Evolutionary conservation across 2,113 vertebrate genomes (phyloP).

Genomic region (Pao palembangensis): DNA sequence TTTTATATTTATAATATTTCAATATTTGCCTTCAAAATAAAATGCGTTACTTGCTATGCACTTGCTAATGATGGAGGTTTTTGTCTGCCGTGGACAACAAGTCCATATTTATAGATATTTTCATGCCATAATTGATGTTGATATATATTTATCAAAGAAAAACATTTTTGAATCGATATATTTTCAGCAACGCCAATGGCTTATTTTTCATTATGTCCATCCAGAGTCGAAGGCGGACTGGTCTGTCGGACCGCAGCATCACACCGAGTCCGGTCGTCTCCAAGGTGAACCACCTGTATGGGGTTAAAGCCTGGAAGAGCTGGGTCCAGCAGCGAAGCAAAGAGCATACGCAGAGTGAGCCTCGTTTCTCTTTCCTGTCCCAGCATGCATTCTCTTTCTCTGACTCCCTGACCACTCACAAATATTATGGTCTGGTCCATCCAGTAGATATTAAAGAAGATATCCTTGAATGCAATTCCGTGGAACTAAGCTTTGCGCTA

Average conservation of each 20-base stretch:
- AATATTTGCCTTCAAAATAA: too few species aligned
- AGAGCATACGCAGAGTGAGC: constrained; percentile 70
- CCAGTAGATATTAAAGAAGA: constrained; percentile 86
- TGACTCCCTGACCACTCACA: constrained; percentile 36
- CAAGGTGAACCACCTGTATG: constrained; percentile 87
- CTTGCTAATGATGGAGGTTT: too few species aligned
- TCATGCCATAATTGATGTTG: too few species aligned
- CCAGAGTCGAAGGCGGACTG: constrained; percentile 57
- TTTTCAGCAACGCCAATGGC: background rate
- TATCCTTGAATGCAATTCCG: constrained; percentile 85
- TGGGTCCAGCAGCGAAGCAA: constrained; percentile 88
- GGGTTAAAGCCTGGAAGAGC: constrained; percentile 90
- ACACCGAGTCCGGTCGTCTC: constrained; percentile 68
- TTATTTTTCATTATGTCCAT: constrained; percentile 3
- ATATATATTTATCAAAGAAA: background rate
- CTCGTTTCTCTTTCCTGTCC: background rate
- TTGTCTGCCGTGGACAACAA: too few species aligned
- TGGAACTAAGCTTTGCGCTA: constrained; percentile 90
- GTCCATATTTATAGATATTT: too few species aligned
- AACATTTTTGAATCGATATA: background rate
- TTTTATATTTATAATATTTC: too few species aligned
- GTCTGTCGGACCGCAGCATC: constrained; percentile 47
- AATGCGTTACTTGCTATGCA: too few species aligned
- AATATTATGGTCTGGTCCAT: background rate
- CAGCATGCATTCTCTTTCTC: constrained; percentile 39